These are phyloP conservation scores for Dreissena rostriformis DNA, from an alignment of 1,140 invertebrate species.

Conservation along the genomic window DNA sequence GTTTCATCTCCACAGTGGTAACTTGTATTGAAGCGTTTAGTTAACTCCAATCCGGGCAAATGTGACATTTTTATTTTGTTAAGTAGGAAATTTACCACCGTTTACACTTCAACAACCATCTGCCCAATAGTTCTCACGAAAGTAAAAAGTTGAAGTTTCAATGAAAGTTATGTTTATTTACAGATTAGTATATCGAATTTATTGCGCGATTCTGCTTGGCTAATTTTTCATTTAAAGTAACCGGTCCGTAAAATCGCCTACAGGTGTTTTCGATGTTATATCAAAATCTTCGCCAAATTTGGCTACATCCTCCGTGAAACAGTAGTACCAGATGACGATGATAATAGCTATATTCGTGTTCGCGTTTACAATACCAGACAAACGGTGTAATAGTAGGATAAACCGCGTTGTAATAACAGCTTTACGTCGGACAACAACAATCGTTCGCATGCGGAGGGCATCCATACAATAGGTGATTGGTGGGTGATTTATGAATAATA, in stretches of 20 bases:
- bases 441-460: too few species aligned
- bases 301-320: conserved; percentile 26
- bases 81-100: too few species aligned
- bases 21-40: too few species aligned
- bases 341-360: conserved; percentile 23
- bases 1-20: too few species aligned
- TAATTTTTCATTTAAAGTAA: not conserved
- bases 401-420: conserved; percentile 34
- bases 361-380: conserved; percentile 16
- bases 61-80: too few species aligned
- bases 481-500: too few species aligned
- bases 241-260: conserved; percentile 47
- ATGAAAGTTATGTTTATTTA: not conserved
- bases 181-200: conserved; percentile 10
- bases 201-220: not conserved
- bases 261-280: conserved; percentile 41
- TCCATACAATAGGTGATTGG: too few species aligned
- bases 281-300: not conserved
- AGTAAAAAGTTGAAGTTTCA: too few species aligned
- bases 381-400: conserved; percentile 38
- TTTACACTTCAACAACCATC: too few species aligned
- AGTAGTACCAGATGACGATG: conserved; percentile 24
- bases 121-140: too few species aligned
- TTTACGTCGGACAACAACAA: not conserved
- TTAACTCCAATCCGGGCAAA: too few species aligned